phyloP scores from a whole-genome alignment of 2,113 vertebrate genomes.

The Xiphorhynchus elegans region DNA sequence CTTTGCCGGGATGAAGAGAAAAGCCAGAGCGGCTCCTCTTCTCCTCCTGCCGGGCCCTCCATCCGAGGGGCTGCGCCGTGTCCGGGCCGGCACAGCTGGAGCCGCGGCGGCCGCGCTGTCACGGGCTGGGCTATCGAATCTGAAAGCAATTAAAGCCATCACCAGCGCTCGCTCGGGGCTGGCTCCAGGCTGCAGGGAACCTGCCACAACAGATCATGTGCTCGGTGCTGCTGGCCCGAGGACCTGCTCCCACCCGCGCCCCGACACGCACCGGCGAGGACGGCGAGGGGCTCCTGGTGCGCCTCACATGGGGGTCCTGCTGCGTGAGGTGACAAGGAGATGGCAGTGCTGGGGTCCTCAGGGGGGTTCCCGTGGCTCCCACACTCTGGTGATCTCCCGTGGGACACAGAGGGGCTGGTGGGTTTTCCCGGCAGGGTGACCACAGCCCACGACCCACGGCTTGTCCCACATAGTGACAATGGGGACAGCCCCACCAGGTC shows the following conservation, averaged over 20 bases:
- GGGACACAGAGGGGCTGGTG: rapidly evolving
- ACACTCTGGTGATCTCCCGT: background rate
- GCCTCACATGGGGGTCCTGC: background rate
- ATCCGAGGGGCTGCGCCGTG: background rate
- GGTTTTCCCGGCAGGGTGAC: background rate
- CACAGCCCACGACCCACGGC: rapidly evolving
- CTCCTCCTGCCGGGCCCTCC: background rate
- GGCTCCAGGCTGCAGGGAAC: conserved; percentile 77
- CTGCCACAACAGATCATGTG: conserved; percentile 79
- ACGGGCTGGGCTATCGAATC: conserved; percentile 70
- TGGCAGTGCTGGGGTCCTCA: background rate
- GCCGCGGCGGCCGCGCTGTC: conserved; percentile 44
- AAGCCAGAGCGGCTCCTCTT: background rate
- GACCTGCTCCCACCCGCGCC: conserved; percentile 42
- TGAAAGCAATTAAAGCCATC: conserved; percentile 83
- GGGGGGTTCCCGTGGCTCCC: background rate
- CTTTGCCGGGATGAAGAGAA: background rate
- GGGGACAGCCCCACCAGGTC: background rate
- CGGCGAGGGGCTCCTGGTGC: background rate
- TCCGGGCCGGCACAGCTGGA: background rate
- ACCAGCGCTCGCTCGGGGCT: conserved; percentile 77
- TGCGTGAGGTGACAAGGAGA: background rate
- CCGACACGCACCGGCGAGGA: background rate
- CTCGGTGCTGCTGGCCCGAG: conserved; percentile 55
- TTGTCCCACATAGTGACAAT: rapidly evolving